Evolutionary conservation across 1,140 invertebrate species (phyloP).

Genomic region (Caenorhabditis inopinata): DNA sequence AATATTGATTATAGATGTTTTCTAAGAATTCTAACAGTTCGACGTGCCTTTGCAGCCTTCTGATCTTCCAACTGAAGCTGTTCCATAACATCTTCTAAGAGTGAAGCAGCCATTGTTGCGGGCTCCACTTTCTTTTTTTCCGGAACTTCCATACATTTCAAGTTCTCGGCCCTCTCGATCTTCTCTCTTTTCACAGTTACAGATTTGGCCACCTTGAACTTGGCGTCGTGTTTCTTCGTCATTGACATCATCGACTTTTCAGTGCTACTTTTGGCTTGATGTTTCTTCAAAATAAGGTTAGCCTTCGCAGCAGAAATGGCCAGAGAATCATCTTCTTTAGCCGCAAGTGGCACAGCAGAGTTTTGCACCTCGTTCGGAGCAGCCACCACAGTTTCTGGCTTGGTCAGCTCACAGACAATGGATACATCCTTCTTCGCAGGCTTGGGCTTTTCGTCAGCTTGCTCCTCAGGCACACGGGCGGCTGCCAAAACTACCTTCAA

Average conservation of each 20-base stretch:
- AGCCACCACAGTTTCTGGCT: slow-evolving; percentile 7
- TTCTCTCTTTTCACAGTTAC: background rate
- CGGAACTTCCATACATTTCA: background rate
- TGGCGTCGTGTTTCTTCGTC: background rate
- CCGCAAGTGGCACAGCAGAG: background rate
- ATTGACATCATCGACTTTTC: slow-evolving; percentile 13
- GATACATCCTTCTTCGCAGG: background rate
- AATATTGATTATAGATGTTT: too few species aligned
- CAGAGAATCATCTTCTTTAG: background rate
- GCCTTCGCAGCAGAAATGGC: background rate
- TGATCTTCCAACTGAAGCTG: background rate
- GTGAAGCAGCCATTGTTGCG: background rate
- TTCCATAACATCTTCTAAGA: slow-evolving; percentile 7
- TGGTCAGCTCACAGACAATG: background rate
- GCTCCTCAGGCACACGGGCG: too few species aligned
- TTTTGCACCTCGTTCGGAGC: background rate
- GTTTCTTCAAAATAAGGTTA: background rate
- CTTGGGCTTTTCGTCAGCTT: background rate
- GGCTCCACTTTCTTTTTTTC: background rate
- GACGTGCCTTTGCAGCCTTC: background rate
- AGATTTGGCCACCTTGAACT: slow-evolving; percentile 3
- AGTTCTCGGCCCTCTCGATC: background rate
- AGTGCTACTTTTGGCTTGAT: background rate
- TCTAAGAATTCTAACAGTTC: too few species aligned
- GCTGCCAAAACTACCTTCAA: too few species aligned